Conservation (phyloP, 2,888 invertebrate species). For the Andrena fulva region DNA sequence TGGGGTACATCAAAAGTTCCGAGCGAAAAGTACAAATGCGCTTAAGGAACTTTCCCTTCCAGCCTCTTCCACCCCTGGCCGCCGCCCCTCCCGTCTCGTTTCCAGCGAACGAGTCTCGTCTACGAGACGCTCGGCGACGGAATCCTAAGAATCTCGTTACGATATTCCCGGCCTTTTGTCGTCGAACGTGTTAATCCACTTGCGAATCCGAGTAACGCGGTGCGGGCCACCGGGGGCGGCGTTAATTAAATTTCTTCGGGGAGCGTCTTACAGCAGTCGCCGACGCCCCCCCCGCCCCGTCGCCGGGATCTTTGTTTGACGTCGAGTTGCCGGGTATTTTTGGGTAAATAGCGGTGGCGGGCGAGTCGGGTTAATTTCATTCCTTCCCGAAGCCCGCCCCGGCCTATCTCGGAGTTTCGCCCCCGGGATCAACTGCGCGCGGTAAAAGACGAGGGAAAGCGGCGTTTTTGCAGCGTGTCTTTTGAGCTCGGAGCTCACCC, state of each 20-base stretch:
- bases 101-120: conserved; percentile 53
- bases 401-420: background rate
- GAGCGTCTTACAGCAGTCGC: conserved; percentile 39
- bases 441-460: background rate
- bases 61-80: conserved; percentile 17
- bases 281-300: conserved; percentile 1
- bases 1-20: conserved; percentile 72
- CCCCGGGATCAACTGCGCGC: background rate
- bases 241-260: conserved; percentile 59
- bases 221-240: conserved; percentile 27
- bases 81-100: background rate
- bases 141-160: conserved; percentile 62
- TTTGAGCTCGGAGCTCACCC: background rate
- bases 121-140: conserved; percentile 57
- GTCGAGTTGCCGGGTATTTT: conserved; percentile 43
- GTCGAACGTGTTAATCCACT: conserved; percentile 62
- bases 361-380: conserved; percentile 34
- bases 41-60: conserved; percentile 68
- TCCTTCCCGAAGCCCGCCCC: conserved; percentile 1
- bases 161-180: conserved; percentile 57
- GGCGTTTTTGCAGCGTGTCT: background rate
- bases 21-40: conserved; percentile 71
- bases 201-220: conserved; percentile 57
- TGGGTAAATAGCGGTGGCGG: conserved; percentile 44
- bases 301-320: conserved; percentile 40